Evolutionary conservation across 2,113 vertebrate species (phyloP), one percentile per base, ranked within the genome.

Genomic region (Elgaria multicarinata): DNA sequence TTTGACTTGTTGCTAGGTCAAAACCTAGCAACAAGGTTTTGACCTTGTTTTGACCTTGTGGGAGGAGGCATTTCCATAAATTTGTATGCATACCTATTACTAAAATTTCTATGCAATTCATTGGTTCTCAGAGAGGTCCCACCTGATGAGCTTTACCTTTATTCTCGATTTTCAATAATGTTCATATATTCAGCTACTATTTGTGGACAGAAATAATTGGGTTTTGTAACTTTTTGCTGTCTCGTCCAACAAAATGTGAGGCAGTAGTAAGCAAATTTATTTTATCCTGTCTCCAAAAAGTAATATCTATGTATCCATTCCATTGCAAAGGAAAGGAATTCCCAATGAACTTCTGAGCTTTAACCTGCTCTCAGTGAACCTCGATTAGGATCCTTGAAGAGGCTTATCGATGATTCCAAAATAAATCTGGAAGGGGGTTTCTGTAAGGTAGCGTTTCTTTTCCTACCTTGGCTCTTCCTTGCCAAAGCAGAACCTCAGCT

Each of bases 211-310:
- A 58, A 84, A 82, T 83, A 0, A 0, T 1, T 75, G 18, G 9
- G 81, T 84, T 83, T 85, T 36, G 26, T 44, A 53, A 24, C 64
- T 86, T 7, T 50, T 75, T 28, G 26, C 44, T 89, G 3, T 22
- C 12, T 90, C 75, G 39, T 0, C 0, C 50, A 90, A 92, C 91
- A 92, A 94, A 87, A 95, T 89, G 94, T 93, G 87, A 88, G 39
- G 50, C 36, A 83, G 12, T 20, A 42, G 10, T 1, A 79, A 80
- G 14, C 66, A 90, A 89, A 78, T n/a, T 76, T 42, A 75, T 12
- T 66, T 81, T 90, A 83, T 87, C 42, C 83, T 89, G 1, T 92
- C 93, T 50, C 74, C 66, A 87, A 92, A 76, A 62, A 69, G 53
- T 36, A 20, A 0, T 77, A n/a, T 42, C 75, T 89, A 50, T 87